Evolutionary conservation across 2,113 vertebrate species (phyloP).

Genomic region (Pholis gunnellus): DNA sequence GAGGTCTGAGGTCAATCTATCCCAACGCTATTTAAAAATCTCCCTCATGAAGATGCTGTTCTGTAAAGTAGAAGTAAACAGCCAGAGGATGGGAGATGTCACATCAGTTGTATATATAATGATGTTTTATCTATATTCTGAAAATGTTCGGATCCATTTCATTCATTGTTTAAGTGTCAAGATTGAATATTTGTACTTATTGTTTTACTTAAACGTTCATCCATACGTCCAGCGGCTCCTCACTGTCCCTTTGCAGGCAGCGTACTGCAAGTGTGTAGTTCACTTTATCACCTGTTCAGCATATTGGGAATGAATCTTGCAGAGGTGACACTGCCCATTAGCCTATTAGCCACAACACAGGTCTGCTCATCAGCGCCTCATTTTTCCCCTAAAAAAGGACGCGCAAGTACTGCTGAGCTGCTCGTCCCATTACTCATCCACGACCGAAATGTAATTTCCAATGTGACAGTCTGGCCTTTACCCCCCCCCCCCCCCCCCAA

Average conservation of each 20-base stretch:
- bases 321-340: background rate
- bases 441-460: constrained; percentile 27
- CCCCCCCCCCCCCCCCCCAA: no score
- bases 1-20: no score
- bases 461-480: constrained; percentile 21
- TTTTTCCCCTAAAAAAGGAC: constrained; percentile 21
- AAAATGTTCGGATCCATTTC: background rate
- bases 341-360: background rate
- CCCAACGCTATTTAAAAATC: background rate
- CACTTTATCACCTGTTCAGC: background rate
- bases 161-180: background rate
- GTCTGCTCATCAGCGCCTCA: constrained; percentile 4
- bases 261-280: no score
- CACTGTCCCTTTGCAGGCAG: no score
- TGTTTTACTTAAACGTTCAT: background rate
- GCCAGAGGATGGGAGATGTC: background rate
- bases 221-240: no score
- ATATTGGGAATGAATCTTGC: background rate
- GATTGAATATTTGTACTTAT: background rate
- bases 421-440: constrained; percentile 16
- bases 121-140: background rate
- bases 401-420: constrained; percentile 14
- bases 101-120: background rate
- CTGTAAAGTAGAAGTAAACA: background rate
- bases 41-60: background rate